phyloP scores from a whole-genome alignment of 2,888 invertebrate species.

The Pseudococcus viburni region DNA sequence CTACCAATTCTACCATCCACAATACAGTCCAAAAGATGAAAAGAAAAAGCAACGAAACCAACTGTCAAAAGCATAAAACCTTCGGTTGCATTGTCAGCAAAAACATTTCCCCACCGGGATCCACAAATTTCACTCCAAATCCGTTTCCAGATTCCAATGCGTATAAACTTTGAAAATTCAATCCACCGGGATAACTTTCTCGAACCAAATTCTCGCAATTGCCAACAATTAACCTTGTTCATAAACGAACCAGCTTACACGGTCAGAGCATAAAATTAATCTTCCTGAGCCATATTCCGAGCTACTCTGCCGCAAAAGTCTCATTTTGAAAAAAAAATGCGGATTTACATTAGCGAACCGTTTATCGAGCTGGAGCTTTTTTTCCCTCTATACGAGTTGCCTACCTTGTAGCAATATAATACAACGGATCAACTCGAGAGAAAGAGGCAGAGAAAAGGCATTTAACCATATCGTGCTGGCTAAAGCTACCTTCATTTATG shows the following conservation, averaged over 20 bases:
- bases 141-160: neutral
- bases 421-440: neutral
- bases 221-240: neutral
- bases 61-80: neutral
- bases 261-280: neutral
- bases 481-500: slow-evolving; percentile 17
- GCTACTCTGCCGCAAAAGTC: neutral
- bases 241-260: neutral
- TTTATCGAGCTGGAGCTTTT: neutral
- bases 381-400: neutral
- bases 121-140: neutral
- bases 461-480: slow-evolving; percentile 25
- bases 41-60: neutral
- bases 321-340: neutral
- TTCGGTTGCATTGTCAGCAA: neutral
- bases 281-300: neutral
- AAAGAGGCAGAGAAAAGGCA: neutral
- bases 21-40: neutral
- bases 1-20: neutral
- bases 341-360: neutral
- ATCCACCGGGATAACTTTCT: neutral
- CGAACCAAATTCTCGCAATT: neutral
- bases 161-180: neutral
- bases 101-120: neutral
- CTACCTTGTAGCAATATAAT: neutral